Conservation (phyloP, 1,140 invertebrate genomes). For the Drosophila nebulosa region DNA sequence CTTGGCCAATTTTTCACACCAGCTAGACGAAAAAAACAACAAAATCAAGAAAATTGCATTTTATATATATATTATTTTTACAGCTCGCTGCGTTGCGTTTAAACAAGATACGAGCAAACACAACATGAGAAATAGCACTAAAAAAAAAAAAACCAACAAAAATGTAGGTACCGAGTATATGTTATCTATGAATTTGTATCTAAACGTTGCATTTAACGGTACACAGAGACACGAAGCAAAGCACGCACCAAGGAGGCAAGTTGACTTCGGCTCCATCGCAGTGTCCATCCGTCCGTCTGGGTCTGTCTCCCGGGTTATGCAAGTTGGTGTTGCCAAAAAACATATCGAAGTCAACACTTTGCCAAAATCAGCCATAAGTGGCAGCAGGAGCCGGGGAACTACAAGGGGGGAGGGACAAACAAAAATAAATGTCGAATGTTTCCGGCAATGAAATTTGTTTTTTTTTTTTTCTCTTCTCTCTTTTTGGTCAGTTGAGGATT, state of each 20-base stretch:
- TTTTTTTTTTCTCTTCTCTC: not conserved
- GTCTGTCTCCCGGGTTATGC: not conserved
- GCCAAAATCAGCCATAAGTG: conserved; percentile 2
- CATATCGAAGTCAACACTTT: conserved; percentile 20
- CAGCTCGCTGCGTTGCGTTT: conserved; percentile 9
- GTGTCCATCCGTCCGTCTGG: not conserved
- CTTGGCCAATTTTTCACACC: conserved; percentile 24
- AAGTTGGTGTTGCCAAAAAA: conserved; percentile 20
- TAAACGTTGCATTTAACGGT: conserved; percentile 27
- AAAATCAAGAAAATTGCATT: conserved; percentile 3
- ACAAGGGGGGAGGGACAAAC: not conserved
- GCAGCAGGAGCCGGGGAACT: not conserved
- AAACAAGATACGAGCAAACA: conserved; percentile 10
- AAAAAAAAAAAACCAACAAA: not conserved
- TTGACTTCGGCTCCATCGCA: not conserved
- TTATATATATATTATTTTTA: not conserved
- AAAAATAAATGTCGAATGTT: conserved; percentile 2
- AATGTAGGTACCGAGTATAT: conserved; percentile 1
- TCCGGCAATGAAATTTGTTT: not conserved
- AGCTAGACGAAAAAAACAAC: not conserved
- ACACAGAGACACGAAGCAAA: conserved; percentile 9
- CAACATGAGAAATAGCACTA: not conserved
- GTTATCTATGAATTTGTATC: conserved; percentile 25
- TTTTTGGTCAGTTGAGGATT: not conserved
- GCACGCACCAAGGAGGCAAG: conserved; percentile 12